Conservation (phyloP, 2,888 invertebrate genomes). For the Scaptomyza reducta region DNA sequence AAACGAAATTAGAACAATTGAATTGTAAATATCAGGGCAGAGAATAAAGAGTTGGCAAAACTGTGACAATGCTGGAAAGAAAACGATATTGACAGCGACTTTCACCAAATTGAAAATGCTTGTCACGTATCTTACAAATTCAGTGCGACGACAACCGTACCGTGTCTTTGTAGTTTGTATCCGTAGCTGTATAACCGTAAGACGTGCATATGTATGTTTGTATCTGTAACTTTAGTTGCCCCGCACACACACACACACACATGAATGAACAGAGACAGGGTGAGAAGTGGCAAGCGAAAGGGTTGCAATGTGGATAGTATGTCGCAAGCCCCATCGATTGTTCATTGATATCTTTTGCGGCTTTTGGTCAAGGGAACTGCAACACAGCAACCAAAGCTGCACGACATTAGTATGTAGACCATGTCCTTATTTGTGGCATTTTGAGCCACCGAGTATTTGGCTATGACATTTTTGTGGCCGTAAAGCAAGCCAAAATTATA, state of each 20-base stretch:
- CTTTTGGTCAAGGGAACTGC: constrained; percentile 37
- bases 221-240: constrained; percentile 38
- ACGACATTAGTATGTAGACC: constrained; percentile 65
- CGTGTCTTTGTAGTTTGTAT: constrained; percentile 55
- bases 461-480: constrained; percentile 41
- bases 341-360: constrained; percentile 73
- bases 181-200: constrained; percentile 33
- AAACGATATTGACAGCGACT: constrained; percentile 48
- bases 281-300: not conserved
- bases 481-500: constrained; percentile 45
- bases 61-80: constrained; percentile 17
- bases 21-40: constrained; percentile 71
- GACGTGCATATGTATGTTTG: constrained; percentile 61
- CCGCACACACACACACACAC: constrained; percentile 9
- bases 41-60: constrained; percentile 33
- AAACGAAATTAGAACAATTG: constrained; percentile 78
- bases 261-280: constrained; percentile 6
- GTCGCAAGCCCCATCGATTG: constrained; percentile 63
- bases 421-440: constrained; percentile 50
- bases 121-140: constrained; percentile 80
- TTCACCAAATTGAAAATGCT: constrained; percentile 69
- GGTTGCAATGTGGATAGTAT: constrained; percentile 47
- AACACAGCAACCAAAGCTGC: constrained; percentile 15
- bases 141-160: constrained; percentile 70
- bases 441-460: constrained; percentile 49